A percentile compares a stretch with the other conserved stretches of the same genome.
Evolutionary conservation across 2,113 vertebrate species (phyloP).

Genomic region (Ascaphus truei): DNA sequence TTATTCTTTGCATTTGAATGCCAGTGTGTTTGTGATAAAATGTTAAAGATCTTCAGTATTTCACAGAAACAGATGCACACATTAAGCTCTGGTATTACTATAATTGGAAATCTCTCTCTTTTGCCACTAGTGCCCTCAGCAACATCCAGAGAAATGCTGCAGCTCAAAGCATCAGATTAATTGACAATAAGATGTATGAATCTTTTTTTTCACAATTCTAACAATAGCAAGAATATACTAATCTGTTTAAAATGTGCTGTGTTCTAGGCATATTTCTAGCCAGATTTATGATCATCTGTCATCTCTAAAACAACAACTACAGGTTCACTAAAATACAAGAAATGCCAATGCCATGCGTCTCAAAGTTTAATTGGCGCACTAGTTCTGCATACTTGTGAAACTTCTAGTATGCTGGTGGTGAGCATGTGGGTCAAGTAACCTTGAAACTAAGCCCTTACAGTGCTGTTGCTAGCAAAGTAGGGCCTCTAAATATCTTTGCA

Average conservation of each 20-base stretch:
- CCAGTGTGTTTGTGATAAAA: conserved; percentile 35
- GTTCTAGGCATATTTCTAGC: too few species aligned
- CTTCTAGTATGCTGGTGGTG: too few species aligned
- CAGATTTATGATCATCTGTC: too few species aligned
- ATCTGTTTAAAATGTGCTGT: background rate
- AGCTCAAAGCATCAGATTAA: conserved; percentile 9
- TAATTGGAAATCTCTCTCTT: conserved; percentile 52
- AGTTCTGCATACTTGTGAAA: too few species aligned
- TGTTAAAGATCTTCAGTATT: conserved; percentile 45
- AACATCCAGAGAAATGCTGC: conserved; percentile 26
- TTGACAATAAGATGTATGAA: background rate
- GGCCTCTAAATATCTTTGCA: too few species aligned
- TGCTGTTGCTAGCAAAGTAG: too few species aligned
- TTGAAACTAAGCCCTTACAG: too few species aligned
- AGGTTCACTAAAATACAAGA: too few species aligned
- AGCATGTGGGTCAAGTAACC: too few species aligned
- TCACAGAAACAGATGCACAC: conserved; percentile 41
- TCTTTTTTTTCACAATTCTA: background rate
- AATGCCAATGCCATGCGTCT: too few species aligned
- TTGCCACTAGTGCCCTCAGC: conserved; percentile 44
- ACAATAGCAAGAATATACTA: background rate
- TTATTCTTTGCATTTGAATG: conserved; percentile 41
- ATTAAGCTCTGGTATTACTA: conserved; percentile 35
- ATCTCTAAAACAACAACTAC: too few species aligned
- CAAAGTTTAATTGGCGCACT: too few species aligned